These are phyloP conservation scores for Pseudachorutes palmiensis DNA, from an alignment of 1,140 invertebrate species.

Conservation along the genomic window DNA sequence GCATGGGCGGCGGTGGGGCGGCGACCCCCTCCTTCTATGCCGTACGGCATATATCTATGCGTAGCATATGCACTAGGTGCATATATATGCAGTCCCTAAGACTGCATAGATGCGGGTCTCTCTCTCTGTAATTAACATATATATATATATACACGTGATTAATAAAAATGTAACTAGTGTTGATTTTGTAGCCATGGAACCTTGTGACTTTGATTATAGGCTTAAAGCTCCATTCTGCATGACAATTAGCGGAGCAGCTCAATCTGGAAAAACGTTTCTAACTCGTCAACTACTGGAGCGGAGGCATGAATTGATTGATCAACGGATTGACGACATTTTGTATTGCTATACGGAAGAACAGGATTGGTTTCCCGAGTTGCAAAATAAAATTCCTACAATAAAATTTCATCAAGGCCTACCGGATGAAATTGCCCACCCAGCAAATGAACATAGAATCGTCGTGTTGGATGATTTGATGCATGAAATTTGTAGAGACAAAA, in stretches of 20 bases:
- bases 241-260: background rate
- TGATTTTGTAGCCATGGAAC: background rate
- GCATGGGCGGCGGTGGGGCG: background rate
- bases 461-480: constrained; percentile 12
- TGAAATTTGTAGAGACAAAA: background rate
- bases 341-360: constrained; percentile 13
- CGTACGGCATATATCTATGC: background rate
- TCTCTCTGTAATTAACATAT: background rate
- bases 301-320: background rate
- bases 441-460: background rate
- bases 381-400: constrained; percentile 7
- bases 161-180: background rate
- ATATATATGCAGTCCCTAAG: background rate
- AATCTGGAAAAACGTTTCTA: constrained; percentile 9
- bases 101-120: background rate
- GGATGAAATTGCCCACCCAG: constrained; percentile 1
- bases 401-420: constrained; percentile 11
- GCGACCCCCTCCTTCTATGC: background rate
- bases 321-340: background rate
- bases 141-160: background rate
- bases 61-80: background rate
- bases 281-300: background rate
- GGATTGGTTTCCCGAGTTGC: background rate
- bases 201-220: constrained; percentile 1
- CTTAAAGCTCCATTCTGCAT: background rate